A percentile compares a stretch with the other conserved stretches of the same genome.
phyloP scores from a whole-genome alignment of 2,113 vertebrate genomes.

The Alligator sinensis region DNA sequence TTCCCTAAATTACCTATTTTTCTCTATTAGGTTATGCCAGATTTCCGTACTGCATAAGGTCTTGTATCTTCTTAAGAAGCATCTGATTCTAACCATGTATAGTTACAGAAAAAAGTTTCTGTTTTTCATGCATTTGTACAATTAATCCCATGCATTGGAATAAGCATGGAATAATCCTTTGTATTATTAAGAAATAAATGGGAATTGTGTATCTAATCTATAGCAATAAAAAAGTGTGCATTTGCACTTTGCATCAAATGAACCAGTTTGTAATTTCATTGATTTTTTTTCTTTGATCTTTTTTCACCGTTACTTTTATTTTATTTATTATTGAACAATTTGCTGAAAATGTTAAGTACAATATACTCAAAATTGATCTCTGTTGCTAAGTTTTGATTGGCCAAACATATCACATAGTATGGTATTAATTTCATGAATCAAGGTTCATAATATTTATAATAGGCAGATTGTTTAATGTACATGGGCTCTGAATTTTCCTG shows the following conservation, averaged over 20 bases:
- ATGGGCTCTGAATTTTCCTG: background rate
- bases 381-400: background rate
- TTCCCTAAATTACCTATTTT: accelerated
- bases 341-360: background rate
- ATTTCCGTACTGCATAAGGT: background rate
- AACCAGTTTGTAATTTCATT: background rate
- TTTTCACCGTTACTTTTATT: background rate
- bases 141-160: background rate
- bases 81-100: accelerated
- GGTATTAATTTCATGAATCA: background rate
- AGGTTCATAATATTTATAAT: background rate
- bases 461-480: background rate
- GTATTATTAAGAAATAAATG: background rate
- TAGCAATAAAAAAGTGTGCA: background rate
- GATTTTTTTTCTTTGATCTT: background rate
- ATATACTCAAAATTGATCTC: background rate
- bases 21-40: accelerated
- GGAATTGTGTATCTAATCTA: background rate
- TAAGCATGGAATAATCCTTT: accelerated
- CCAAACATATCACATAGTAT: background rate
- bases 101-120: background rate
- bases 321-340: background rate
- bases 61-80: background rate
- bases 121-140: background rate
- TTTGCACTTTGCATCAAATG: background rate